Percentiles rank a stretch among this genome's conserved stretches.
These are phyloP conservation scores for Camelus dromedarius DNA, from an alignment of 2,113 vertebrate species.

Conservation along the genomic window DNA sequence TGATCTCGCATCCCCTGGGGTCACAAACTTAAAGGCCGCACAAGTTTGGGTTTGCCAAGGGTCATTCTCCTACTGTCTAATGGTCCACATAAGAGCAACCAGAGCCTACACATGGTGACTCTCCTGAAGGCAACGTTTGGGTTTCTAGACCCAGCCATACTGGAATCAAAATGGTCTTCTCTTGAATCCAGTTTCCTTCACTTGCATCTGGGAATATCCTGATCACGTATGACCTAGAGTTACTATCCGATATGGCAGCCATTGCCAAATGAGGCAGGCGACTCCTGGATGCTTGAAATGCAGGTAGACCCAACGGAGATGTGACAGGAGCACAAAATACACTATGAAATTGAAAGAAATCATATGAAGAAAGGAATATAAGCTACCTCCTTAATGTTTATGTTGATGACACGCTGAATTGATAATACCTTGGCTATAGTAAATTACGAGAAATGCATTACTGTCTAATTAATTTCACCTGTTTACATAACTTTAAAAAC, in stretches of 20 bases:
- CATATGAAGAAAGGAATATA: neutral
- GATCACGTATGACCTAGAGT: neutral
- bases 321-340: neutral
- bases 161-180: neutral
- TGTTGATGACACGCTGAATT: neutral
- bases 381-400: neutral
- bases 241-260: too few species aligned
- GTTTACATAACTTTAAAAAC: neutral
- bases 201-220: neutral
- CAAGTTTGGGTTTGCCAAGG: neutral
- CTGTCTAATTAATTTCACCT: neutral
- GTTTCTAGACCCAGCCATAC: too few species aligned
- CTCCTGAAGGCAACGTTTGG: accelerated
- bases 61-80: neutral
- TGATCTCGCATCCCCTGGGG: neutral
- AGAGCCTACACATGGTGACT: too few species aligned
- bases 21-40: neutral
- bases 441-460: neutral
- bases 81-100: too few species aligned
- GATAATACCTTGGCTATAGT: neutral
- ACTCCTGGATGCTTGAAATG: neutral
- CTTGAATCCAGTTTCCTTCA: neutral
- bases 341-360: too few species aligned
- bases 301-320: accelerated
- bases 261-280: accelerated